A percentile compares a stretch with the other conserved stretches of the same genome.
Conservation (phyloP, 2,888 invertebrate species). For the Polyommatus iphigenia region DNA sequence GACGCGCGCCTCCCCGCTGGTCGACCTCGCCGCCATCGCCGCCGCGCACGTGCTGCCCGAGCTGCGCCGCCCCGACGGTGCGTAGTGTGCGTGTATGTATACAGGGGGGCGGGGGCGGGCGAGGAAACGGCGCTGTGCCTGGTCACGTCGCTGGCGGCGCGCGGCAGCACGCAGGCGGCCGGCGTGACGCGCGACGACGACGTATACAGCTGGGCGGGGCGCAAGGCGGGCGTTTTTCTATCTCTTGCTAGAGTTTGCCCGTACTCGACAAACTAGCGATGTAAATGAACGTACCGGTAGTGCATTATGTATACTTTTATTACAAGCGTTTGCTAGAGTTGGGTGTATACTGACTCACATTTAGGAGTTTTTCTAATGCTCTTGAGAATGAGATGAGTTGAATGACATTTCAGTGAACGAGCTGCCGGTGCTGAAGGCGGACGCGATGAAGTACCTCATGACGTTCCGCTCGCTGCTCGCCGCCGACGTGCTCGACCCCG, state of each 20-base stretch:
- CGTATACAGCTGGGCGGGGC: too few relatives aligned
- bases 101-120: constrained; percentile 64
- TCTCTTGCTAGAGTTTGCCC: too few relatives aligned
- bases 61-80: constrained; percentile 86
- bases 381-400: neutral
- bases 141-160: constrained; percentile 95
- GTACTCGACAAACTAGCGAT: too few relatives aligned
- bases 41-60: constrained; percentile 93
- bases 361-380: too few relatives aligned
- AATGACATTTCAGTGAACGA: constrained; percentile 84
- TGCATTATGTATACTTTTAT: too few relatives aligned
- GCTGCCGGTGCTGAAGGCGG: constrained; percentile 95
- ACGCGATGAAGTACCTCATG: constrained; percentile 97
- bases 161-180: constrained; percentile 92
- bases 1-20: constrained; percentile 93
- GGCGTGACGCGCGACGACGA: constrained; percentile 89
- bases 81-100: constrained; percentile 30
- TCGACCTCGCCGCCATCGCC: constrained; percentile 94
- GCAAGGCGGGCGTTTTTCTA: too few relatives aligned
- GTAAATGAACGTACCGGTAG: too few relatives aligned
- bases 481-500: constrained; percentile 85
- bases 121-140: constrained; percentile 98
- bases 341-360: neutral
- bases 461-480: constrained; percentile 96
- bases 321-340: neutral